Conservation (phyloP, 2,888 invertebrate species). For the Pachliopta kotzebuea region DNA sequence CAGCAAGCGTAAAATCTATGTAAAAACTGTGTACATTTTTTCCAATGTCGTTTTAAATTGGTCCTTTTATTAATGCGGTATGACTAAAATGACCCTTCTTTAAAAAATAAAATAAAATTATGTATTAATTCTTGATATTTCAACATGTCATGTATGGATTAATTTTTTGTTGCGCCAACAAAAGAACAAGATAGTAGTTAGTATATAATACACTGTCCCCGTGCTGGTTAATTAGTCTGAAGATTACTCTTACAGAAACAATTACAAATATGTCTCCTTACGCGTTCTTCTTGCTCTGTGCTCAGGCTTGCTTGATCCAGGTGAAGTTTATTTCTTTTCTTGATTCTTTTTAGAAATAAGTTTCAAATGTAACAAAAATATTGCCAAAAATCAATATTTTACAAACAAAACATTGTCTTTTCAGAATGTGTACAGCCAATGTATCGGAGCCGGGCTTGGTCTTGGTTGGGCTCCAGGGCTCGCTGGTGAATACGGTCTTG, state of each 20-base stretch:
- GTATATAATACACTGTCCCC: constrained; percentile 5
- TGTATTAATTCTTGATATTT: no score
- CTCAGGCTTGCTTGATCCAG: constrained; percentile 49
- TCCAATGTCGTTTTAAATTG: no score
- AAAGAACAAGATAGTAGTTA: background rate
- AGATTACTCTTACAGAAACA: constrained; percentile 21
- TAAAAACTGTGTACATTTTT: no score
- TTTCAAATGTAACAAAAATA: no score
- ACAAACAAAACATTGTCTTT: background rate
- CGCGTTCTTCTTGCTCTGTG: constrained; percentile 41
- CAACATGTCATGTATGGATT: no score
- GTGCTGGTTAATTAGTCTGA: constrained; percentile 4
- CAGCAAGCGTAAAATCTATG: no score
- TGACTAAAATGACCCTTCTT: no score
- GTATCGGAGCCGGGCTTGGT: background rate
- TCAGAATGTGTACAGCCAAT: constrained; percentile 12
- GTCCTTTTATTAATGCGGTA: no score
- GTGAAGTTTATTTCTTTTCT: constrained; percentile 31
- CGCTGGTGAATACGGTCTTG: constrained; percentile 36
- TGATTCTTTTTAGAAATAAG: background rate
- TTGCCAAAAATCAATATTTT: no score
- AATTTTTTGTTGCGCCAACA: no score
- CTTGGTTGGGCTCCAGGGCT: constrained; percentile 1
- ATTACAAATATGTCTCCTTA: constrained; percentile 40
- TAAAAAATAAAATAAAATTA: no score